A percentile compares a stretch with the other conserved stretches of the same genome.
phyloP scores from a whole-genome alignment of 2,797 vertebrate genomes.

The Craterocephalus amniculus region DNA sequence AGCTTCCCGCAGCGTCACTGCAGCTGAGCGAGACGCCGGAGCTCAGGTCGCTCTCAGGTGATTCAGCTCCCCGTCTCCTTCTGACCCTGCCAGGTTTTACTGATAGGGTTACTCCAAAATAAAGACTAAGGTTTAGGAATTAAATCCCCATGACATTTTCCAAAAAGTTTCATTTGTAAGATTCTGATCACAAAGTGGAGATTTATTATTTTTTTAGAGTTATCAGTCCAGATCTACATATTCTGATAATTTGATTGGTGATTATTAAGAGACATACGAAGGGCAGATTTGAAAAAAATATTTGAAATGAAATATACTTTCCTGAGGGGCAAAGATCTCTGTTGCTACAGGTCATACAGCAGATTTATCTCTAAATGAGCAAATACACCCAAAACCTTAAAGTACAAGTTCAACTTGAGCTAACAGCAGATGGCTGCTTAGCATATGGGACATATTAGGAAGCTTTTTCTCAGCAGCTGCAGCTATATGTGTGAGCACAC shows the following conservation, averaged over 20 bases:
- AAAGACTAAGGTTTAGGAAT: not conserved
- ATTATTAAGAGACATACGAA: too few species aligned
- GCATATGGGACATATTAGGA: too few species aligned
- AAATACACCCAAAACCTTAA: not conserved
- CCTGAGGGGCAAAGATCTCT: too few species aligned
- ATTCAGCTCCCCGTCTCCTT: not conserved
- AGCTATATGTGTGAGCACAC: too few species aligned
- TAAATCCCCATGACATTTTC: not conserved
- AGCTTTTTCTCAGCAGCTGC: too few species aligned
- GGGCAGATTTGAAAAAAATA: too few species aligned
- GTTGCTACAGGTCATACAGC: too few species aligned
- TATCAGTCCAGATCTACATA: not conserved
- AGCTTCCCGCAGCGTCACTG: conserved; percentile 14
- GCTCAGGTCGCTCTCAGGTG: not conserved
- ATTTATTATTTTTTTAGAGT: not conserved
- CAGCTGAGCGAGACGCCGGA: conserved; percentile 23
- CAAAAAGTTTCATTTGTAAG: not conserved
- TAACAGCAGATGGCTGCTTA: too few species aligned
- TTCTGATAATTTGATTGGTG: too few species aligned
- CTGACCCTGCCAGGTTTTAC: not conserved
- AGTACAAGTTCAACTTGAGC: too few species aligned
- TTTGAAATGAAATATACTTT: too few species aligned
- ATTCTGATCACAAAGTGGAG: not conserved
- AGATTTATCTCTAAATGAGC: not conserved
- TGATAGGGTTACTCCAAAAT: not conserved